These are phyloP conservation scores for Meloidogyne floridensis DNA, from an alignment of 1,140 invertebrate genomes.

Conservation along the genomic window DNA sequence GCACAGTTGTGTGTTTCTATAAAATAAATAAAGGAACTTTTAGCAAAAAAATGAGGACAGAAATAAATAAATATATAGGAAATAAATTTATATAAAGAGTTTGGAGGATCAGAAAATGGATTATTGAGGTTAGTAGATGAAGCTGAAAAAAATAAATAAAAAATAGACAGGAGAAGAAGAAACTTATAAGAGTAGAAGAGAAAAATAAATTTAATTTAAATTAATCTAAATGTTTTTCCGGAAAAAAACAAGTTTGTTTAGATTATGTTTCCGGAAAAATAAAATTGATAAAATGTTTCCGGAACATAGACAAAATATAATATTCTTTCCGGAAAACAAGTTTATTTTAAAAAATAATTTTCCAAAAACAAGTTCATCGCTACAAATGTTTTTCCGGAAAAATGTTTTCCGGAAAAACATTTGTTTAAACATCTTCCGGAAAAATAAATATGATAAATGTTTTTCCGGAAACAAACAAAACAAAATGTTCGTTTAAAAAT, in stretches of 20 bases:
- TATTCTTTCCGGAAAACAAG: not conserved
- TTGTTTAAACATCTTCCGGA: not conserved
- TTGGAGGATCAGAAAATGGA: not conserved
- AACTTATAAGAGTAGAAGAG: not conserved
- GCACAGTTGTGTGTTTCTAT: not conserved
- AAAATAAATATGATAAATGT: not conserved
- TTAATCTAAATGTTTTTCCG: not conserved
- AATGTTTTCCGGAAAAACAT: not conserved
- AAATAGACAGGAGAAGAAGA: not conserved
- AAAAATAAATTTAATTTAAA: too few relatives aligned
- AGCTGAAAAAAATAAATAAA: not conserved
- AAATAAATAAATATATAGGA: not conserved
- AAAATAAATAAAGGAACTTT: conserved; percentile 5
- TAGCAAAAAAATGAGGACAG: not conserved
- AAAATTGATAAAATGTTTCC: not conserved
- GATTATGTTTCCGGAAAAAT: not conserved
- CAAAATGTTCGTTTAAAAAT: not conserved
- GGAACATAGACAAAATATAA: not conserved
- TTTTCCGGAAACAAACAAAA: not conserved
- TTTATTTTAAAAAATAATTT: not conserved
- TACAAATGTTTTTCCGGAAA: not conserved
- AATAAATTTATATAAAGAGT: not conserved
- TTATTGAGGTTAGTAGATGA: not conserved
- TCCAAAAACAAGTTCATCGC: too few relatives aligned
- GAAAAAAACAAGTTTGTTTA: conserved; percentile 1